These are phyloP conservation scores for Oenanthe melanoleuca DNA, from an alignment of 2,113 vertebrate species.

Conservation along the genomic window DNA sequence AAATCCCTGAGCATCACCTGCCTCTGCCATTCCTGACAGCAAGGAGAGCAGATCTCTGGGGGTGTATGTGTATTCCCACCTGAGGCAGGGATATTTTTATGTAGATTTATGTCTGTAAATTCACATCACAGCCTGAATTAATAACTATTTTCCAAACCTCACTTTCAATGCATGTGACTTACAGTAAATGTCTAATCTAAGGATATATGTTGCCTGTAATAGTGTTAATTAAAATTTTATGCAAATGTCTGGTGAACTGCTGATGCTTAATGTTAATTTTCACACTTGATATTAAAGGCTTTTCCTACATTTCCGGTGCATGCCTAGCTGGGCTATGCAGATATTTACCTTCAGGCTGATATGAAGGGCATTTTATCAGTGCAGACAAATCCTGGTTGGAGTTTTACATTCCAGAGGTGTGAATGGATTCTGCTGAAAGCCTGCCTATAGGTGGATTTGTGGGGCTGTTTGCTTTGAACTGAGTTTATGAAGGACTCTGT, in stretches of 20 bases:
- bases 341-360: background rate
- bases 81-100: background rate
- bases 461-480: background rate
- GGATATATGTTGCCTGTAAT: background rate
- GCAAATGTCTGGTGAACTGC: background rate
- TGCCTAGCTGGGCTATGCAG: background rate
- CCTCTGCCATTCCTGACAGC: rapidly evolving
- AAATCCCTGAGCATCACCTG: background rate
- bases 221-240: background rate
- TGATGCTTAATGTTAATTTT: background rate
- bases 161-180: background rate
- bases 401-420: background rate
- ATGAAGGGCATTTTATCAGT: background rate
- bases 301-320: rapidly evolving
- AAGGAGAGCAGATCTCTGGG: background rate
- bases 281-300: background rate
- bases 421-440: conserved; percentile 26
- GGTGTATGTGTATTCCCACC: background rate
- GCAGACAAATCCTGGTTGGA: background rate
- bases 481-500: background rate
- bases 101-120: background rate
- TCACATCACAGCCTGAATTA: background rate
- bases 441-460: background rate
- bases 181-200: background rate
- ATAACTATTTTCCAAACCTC: background rate